Base-by-base conservation (phyloP, 2,113 vertebrate genomes). In the Dolichotis patagonum region DNA sequence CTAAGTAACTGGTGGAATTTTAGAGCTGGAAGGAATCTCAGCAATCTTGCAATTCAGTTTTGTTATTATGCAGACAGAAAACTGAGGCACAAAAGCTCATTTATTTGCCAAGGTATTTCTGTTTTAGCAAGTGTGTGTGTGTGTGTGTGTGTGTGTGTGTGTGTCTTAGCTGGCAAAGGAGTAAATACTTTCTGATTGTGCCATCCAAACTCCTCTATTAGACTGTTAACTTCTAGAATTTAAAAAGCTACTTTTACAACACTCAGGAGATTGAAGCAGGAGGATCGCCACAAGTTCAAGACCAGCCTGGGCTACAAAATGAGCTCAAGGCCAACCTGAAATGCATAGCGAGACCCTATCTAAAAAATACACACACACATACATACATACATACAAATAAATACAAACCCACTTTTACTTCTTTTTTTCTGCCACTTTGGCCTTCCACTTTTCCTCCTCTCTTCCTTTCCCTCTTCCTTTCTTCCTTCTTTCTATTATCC, bases 71-170 rank as follows among this genome's bases (percentile, higher is more conserved):
- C 26, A 67, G 58, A 85, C 43, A 94, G 77, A 83, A 96, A 89
- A 90, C 19, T 13, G 49, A 88, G 67, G 81, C 19, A 26, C 54
- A 54, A 0, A 82, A 62, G 10, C 38, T 75, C 8, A 19, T 52
- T 77, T 91, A 75, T 85, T 94, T 93, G 67, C 19, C 52, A 86
- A 80, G 58, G 38, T 88, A 13, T 92, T 85, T 90, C 65, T 88
- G 24, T 32, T 38, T 83, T 82, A 54, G 65, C 75, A 78, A 86
- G 88, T 9, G 8, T 63, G 24, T 90, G 46, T 90, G 41, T 65
- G 67, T 85, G 43, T 88, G 14, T 16, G 10, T 16, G 11, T n/a
- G 41, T 60, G n/a, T 75, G 2, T 63, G 11, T 24, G 1, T 62
- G 49, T 91, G 85, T 30, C 49, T 9, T 32, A 87, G 12, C 56